phyloP scores from a whole-genome alignment of 2,113 vertebrate genomes.

The Istiophorus platypterus region DNA sequence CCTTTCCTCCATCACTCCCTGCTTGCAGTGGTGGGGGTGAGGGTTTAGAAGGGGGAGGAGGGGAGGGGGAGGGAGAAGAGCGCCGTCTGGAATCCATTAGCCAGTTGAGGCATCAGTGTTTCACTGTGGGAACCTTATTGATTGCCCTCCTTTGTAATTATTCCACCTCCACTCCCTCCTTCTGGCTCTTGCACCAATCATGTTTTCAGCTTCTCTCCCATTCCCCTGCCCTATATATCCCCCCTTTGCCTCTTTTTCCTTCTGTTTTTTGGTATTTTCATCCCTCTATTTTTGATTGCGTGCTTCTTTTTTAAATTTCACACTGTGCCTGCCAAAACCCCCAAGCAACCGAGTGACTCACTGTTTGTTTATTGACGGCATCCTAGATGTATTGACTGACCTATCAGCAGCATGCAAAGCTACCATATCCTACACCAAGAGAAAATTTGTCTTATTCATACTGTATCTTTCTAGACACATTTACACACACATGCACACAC shows the following conservation, averaged over 20 bases:
- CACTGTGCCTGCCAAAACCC: background rate
- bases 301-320: slow-evolving; percentile 4
- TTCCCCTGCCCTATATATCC: slow-evolving; percentile 22
- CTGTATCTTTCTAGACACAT: background rate
- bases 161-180: slow-evolving; percentile 70
- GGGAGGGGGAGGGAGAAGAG: slow-evolving; percentile 34
- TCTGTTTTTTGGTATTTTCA: slow-evolving; percentile 10
- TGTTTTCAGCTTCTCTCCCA: slow-evolving; percentile 31
- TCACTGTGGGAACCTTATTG: slow-evolving; percentile 87
- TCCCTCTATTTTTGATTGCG: slow-evolving; percentile 1
- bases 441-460: background rate
- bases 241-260: slow-evolving; percentile 6
- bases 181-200: slow-evolving; percentile 61
- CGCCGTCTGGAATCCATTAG: slow-evolving; percentile 84
- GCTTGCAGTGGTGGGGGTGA: slow-evolving; percentile 32
- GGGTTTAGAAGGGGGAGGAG: slow-evolving; percentile 37
- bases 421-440: slow-evolving; percentile 45
- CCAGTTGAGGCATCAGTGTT: slow-evolving; percentile 77
- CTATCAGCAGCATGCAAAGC: slow-evolving; percentile 34
- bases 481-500: background rate
- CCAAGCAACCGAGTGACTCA: slow-evolving; percentile 12
- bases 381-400: slow-evolving; percentile 36
- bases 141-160: slow-evolving; percentile 83
- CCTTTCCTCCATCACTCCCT: slow-evolving; percentile 29
- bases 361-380: slow-evolving; percentile 34